Conservation (phyloP, 2,113 vertebrate species). For the Hucho hucho region DNA sequence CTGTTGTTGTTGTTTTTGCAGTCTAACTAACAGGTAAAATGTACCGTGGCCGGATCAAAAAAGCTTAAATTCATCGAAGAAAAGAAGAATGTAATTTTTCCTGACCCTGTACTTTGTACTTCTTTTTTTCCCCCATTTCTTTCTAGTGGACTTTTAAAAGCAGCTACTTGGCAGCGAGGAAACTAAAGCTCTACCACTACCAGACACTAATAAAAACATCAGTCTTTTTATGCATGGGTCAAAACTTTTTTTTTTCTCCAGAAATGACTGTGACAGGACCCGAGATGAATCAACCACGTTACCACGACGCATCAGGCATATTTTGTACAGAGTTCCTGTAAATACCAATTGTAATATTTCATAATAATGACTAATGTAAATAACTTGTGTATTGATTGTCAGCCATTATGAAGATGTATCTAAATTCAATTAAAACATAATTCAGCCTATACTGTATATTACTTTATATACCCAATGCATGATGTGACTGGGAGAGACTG, state of each 20-base stretch:
- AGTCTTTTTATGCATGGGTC: conserved; percentile 65
- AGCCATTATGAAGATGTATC: conserved; percentile 93
- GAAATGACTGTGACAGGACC: conserved; percentile 71
- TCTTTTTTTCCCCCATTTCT: conserved; percentile 6
- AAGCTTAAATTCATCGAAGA: conserved; percentile 48
- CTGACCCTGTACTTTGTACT: conserved; percentile 65
- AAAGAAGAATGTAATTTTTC: conserved; percentile 63
- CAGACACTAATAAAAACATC: conserved; percentile 51
- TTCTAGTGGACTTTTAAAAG: conserved; percentile 66
- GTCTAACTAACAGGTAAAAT: conserved; percentile 73
- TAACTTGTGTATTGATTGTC: conserved; percentile 97
- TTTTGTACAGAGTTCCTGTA: conserved; percentile 88
- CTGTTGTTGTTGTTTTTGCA: conserved; percentile 71
- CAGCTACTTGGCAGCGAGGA: conserved; percentile 61
- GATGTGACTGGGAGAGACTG: conserved; percentile 17
- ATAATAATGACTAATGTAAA: conserved; percentile 94
- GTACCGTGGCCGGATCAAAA: conserved; percentile 50
- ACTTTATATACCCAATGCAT: conserved; percentile 80
- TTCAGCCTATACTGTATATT: conserved; percentile 76
- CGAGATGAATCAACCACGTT: conserved; percentile 75
- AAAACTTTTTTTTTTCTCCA: conserved; percentile 52
- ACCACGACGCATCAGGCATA: conserved; percentile 82
- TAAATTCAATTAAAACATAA: conserved; percentile 89
- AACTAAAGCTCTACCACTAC: conserved; percentile 59
- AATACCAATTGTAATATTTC: conserved; percentile 89